These are phyloP conservation scores for Salvelinus sp. DNA, from an alignment of 2,113 vertebrate genomes.

Conservation along the genomic window DNA sequence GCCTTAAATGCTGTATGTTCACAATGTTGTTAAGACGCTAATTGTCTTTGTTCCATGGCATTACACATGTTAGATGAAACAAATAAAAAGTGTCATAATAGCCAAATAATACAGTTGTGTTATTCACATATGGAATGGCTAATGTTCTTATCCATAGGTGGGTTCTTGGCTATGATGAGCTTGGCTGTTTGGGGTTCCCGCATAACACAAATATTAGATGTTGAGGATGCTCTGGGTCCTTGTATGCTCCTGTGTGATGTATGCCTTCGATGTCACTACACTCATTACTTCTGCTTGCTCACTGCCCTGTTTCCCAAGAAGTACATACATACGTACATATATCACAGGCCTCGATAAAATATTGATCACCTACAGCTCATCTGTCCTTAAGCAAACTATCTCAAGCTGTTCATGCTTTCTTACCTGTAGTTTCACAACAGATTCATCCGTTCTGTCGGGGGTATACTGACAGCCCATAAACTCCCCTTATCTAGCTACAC, in stretches of 20 bases:
- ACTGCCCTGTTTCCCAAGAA: constrained; percentile 54
- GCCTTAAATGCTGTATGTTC: not conserved
- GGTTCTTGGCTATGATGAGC: not conserved
- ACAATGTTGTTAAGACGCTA: too few relatives aligned
- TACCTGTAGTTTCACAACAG: constrained; percentile 48
- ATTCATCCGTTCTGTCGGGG: constrained; percentile 51
- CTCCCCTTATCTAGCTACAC: not conserved
- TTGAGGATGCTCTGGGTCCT: constrained; percentile 41
- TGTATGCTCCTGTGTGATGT: constrained; percentile 51
- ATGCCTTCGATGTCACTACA: constrained; percentile 55
- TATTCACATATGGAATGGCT: not conserved
- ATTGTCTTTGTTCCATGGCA: too few relatives aligned
- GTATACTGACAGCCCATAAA: constrained; percentile 31
- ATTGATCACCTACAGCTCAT: constrained; percentile 53
- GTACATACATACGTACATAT: constrained; percentile 54
- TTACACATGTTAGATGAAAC: too few relatives aligned
- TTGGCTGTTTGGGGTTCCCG: not conserved
- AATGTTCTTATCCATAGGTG: not conserved
- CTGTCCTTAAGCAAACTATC: constrained; percentile 53
- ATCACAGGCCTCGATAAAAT: constrained; percentile 61
- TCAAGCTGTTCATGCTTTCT: constrained; percentile 38
- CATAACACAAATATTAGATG: constrained; percentile 46
- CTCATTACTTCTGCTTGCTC: constrained; percentile 69
- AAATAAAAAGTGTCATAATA: too few relatives aligned
- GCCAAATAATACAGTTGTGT: not conserved